Evolutionary conservation across 2,113 vertebrate species (phyloP), one percentile per base, ranked within the genome.

Genomic region (Phaetusa simplex): DNA sequence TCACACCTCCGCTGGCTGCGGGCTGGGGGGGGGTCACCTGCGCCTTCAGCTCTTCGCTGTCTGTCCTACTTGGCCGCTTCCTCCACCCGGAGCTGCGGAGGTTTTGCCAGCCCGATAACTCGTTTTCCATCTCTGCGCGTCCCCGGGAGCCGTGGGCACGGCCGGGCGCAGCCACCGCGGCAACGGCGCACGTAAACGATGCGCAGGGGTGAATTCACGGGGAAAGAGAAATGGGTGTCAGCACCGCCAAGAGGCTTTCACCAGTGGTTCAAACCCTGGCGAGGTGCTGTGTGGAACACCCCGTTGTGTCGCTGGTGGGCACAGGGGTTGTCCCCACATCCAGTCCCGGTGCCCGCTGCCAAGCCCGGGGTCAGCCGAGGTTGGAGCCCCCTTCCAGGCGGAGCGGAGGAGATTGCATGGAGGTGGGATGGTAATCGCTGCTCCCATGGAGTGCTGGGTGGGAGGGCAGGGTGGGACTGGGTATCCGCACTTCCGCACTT

Each of bases 171-270:
- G 36, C 18, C 3, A 0, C 42, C 38, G 5, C 47, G 20, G 70
- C 36, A 3, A 11, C 7, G 42, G 59, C 4, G 1, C 0, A 0
- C 4, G 38, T 26, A 3, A 27, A 56, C 3, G 10, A 4, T 1
- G 72, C 10, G 3, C 2, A 12, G 16, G 40, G 47, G 21, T 7
- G 14, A 42, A 74, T 12, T 18, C 29, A 3, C 36, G 8, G 66
- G 26, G 13, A 30, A 64, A 53, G 24, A 27, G 22, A 24, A 53
- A 12, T 9, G 5, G 3, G 43, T 23, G 2, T 3, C 8, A 3
- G n/a, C 49, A 14, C 11, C 7, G 3, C 18, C 9, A 7, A 11
- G 9, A 6, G 4, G 38, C 11, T 34, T 26, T 24, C 64, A 23
- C 23, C 36, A 2, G 26, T 2, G 74, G 18, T n/a, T 43, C 21